These are phyloP conservation scores for Tetrapedia diversipes DNA, from an alignment of 2,888 invertebrate species.

Conservation along the genomic window DNA sequence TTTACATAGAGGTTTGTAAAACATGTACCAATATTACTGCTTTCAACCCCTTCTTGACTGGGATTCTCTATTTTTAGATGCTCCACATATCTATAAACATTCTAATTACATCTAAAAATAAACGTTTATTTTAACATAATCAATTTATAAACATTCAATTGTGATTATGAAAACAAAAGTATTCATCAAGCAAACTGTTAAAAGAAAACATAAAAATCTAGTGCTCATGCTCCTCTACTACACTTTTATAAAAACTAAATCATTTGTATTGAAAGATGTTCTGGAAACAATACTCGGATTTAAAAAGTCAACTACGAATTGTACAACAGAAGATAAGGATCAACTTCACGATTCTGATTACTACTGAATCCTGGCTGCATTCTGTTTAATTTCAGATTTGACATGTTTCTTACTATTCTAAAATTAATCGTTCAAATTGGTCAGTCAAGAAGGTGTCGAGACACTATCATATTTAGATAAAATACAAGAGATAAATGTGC, in stretches of 20 bases:
- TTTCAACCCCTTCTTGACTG: slow-evolving; percentile 39
- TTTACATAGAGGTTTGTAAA: slow-evolving; percentile 6
- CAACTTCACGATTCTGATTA: background rate
- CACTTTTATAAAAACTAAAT: background rate
- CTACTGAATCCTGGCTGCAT: no score
- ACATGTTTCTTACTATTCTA: background rate
- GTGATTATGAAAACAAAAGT: background rate
- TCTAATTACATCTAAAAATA: slow-evolving; percentile 27
- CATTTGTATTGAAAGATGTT: background rate
- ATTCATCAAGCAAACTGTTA: background rate
- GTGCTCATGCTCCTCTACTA: background rate
- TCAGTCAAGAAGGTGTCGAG: slow-evolving; percentile 46
- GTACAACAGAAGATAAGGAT: background rate
- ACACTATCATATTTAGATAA: slow-evolving; percentile 7
- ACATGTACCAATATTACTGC: background rate
- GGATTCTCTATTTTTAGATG: slow-evolving; percentile 23
- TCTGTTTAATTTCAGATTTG: background rate
- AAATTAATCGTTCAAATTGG: background rate
- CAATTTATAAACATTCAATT: background rate
- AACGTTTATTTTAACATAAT: background rate
- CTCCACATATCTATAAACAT: slow-evolving; percentile 8
- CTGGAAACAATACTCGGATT: background rate
- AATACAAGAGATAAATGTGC: slow-evolving; percentile 27
- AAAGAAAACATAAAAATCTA: background rate
- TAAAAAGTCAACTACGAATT: no score